Evolutionary conservation across 2,888 invertebrate genomes (phyloP).

Genomic region (Volucella inflata): DNA sequence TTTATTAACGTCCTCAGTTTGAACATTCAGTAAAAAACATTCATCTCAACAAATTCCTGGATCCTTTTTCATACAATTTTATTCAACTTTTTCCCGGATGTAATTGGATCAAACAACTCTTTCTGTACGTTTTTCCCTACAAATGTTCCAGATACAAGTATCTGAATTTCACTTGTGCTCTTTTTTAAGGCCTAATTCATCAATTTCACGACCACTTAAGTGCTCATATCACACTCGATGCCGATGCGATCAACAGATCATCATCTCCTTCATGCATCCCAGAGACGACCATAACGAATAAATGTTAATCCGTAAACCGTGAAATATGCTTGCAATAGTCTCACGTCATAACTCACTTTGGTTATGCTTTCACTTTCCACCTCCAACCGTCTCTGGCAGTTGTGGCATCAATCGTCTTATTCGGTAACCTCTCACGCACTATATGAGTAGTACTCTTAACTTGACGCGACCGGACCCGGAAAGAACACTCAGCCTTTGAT

Average conservation of each 20-base stretch:
- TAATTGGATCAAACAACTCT: too few species aligned
- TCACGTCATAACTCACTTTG: constrained; percentile 58
- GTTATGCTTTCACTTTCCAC: constrained; percentile 69
- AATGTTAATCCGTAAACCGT: constrained; percentile 58
- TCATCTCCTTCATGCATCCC: constrained; percentile 44
- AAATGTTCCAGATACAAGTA: background rate
- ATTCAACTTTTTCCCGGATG: too few species aligned
- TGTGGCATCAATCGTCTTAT: constrained; percentile 32
- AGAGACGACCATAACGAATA: constrained; percentile 8
- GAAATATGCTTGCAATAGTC: constrained; percentile 51
- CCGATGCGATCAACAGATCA: background rate
- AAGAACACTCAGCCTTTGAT: constrained; percentile 28
- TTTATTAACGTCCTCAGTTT: too few species aligned
- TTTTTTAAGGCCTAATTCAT: constrained; percentile 33
- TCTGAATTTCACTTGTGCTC: constrained; percentile 31
- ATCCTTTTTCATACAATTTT: too few species aligned
- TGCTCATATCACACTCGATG: constrained; percentile 8
- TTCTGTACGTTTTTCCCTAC: too few species aligned
- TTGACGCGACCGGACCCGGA: constrained; percentile 15
- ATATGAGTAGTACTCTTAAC: too few species aligned
- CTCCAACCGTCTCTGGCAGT: constrained; percentile 6
- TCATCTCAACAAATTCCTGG: too few species aligned
- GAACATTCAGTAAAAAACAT: too few species aligned
- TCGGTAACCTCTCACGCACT: constrained; percentile 35
- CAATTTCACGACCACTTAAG: constrained; percentile 50